phyloP scores from a whole-genome alignment of 2,888 invertebrate genomes.

The Heliconius ethilla region DNA sequence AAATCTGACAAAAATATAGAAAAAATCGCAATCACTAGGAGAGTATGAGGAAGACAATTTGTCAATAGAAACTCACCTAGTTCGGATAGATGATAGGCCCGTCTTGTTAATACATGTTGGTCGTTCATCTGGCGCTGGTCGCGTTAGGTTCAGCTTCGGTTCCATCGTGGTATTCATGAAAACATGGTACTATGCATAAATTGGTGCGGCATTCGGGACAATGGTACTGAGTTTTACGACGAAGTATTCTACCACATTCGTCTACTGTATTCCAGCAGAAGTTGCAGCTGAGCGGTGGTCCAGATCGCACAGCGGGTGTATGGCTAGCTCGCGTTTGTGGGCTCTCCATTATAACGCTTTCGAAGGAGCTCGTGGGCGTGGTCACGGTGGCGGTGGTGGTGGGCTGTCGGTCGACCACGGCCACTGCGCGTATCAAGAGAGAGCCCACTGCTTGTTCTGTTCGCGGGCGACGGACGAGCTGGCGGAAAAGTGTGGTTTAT shows the following conservation, averaged over 20 bases:
- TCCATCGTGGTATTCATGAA: slow-evolving; percentile 91
- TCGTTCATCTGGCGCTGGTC: slow-evolving; percentile 57
- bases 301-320: slow-evolving; percentile 90
- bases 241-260: slow-evolving; percentile 89
- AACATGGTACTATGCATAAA: slow-evolving; percentile 94
- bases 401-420: slow-evolving; percentile 55
- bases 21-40: background rate
- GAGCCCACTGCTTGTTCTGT: slow-evolving; percentile 54
- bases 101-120: background rate
- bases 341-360: slow-evolving; percentile 29
- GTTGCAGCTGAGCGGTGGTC: slow-evolving; percentile 93
- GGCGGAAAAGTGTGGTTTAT: background rate
- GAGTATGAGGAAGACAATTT: slow-evolving; percentile 4
- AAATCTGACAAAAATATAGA: slow-evolving; percentile 6
- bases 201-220: slow-evolving; percentile 95
- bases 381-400: slow-evolving; percentile 46
- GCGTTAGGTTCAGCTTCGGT: slow-evolving; percentile 55
- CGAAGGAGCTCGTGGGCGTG: slow-evolving; percentile 38
- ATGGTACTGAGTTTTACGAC: slow-evolving; percentile 94
- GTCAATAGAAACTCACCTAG: background rate
- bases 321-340: slow-evolving; percentile 85
- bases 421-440: slow-evolving; percentile 60
- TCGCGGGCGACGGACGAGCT: slow-evolving; percentile 55
- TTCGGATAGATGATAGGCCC: background rate
- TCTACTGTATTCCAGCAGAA: slow-evolving; percentile 96